Evolutionary conservation across 1,140 invertebrate genomes (phyloP).

Genomic region (Piezodorus guildinii): DNA sequence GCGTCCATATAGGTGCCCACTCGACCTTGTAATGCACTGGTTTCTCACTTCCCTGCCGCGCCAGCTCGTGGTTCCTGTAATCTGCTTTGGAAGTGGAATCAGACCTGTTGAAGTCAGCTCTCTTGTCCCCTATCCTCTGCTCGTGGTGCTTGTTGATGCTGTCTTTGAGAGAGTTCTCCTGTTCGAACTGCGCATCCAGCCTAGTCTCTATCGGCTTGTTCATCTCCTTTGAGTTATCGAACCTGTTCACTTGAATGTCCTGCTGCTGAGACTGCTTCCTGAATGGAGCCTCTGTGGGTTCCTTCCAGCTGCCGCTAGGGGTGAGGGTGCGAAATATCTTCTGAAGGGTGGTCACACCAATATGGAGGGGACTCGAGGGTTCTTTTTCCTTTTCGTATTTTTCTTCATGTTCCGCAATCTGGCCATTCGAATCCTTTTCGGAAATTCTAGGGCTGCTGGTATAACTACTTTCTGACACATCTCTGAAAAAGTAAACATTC

Average conservation of each 20-base stretch:
- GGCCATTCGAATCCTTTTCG: background rate
- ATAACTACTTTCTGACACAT: conserved; percentile 24
- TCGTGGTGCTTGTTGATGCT: too few relatives aligned
- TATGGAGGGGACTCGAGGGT: conserved; percentile 21
- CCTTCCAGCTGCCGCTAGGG: conserved; percentile 21
- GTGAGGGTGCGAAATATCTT: conserved; percentile 27
- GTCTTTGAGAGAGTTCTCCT: too few relatives aligned
- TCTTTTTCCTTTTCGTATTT: background rate
- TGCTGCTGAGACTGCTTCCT: too few relatives aligned
- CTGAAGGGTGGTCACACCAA: conserved; percentile 28
- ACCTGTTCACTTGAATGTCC: too few relatives aligned
- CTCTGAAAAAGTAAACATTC: conserved; percentile 16
- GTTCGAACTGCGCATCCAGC: too few relatives aligned
- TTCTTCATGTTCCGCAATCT: background rate
- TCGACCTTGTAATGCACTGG: conserved; percentile 13
- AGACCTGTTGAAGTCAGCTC: too few relatives aligned
- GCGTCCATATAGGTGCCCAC: conserved; percentile 21
- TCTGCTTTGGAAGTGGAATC: too few relatives aligned
- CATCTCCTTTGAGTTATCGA: background rate
- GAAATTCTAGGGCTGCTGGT: conserved; percentile 21
- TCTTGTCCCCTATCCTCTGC: too few relatives aligned
- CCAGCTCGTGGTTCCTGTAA: too few relatives aligned
- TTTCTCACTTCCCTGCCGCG: background rate
- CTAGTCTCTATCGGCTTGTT: conserved; percentile 8
- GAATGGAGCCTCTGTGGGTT: background rate